These are phyloP conservation scores for Brenthis daphne DNA, from an alignment of 2,888 invertebrate genomes.

Conservation along the genomic window DNA sequence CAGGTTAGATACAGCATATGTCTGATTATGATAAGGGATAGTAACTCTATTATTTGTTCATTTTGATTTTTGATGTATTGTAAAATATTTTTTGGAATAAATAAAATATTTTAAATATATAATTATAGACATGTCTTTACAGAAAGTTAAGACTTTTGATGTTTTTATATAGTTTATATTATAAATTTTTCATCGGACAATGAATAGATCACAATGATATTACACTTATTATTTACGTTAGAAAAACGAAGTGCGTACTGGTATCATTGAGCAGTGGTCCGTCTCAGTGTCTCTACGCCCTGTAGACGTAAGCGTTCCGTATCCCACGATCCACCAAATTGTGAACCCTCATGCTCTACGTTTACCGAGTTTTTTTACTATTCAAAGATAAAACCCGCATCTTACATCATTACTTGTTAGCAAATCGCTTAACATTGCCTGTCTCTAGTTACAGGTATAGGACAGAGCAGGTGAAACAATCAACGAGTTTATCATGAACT, in stretches of 20 bases:
- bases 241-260: neutral
- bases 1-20: slow-evolving; percentile 12
- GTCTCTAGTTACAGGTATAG: slow-evolving; percentile 32
- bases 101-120: no score
- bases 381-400: slow-evolving; percentile 71
- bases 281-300: slow-evolving; percentile 28
- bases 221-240: neutral
- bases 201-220: neutral
- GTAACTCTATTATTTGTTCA: neutral
- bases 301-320: slow-evolving; percentile 44
- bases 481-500: slow-evolving; percentile 54
- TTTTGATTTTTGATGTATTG: neutral
- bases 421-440: slow-evolving; percentile 30
- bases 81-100: no score
- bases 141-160: no score
- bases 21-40: slow-evolving; percentile 4
- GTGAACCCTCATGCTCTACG: slow-evolving; percentile 62
- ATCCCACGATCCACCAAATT: slow-evolving; percentile 43
- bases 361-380: slow-evolving; percentile 52
- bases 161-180: no score
- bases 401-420: slow-evolving; percentile 46
- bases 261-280: neutral
- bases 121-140: no score
- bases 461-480: slow-evolving; percentile 38
- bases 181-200: no score